A percentile compares a stretch with the other conserved stretches of the same genome.
Conservation (phyloP, 2,888 invertebrate genomes). For the Ichneumoninae sp. region DNA sequence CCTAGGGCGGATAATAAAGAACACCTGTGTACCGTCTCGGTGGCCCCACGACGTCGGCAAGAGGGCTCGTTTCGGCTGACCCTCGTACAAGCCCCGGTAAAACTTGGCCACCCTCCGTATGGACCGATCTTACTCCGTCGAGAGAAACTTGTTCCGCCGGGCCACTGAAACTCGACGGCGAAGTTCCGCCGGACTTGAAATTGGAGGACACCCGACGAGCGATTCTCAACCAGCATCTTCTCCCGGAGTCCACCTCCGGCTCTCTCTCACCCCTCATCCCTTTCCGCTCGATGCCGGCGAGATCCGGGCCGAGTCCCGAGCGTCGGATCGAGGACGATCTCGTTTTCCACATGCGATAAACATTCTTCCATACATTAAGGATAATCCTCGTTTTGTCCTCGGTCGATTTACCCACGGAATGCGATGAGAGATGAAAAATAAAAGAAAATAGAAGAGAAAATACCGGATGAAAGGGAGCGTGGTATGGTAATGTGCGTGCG, state of each 20-base stretch:
- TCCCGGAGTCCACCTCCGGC: slow-evolving; percentile 25
- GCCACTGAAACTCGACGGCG: slow-evolving; percentile 53
- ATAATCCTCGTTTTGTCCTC: neutral
- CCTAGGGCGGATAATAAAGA: slow-evolving; percentile 38
- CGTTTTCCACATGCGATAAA: neutral
- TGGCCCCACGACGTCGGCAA: slow-evolving; percentile 20
- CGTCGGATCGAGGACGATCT: neutral
- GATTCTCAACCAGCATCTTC: slow-evolving; percentile 29
- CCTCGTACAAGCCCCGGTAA: slow-evolving; percentile 30
- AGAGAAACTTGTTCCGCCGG: slow-evolving; percentile 55
- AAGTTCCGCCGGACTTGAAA: slow-evolving; percentile 64
- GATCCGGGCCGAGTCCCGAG: neutral
- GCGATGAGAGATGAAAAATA: neutral
- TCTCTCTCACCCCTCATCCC: slow-evolving; percentile 18
- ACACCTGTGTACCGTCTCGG: slow-evolving; percentile 47
- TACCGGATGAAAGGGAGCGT: neutral
- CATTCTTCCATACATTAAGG: neutral
- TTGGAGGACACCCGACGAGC: slow-evolving; percentile 65
- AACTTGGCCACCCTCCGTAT: slow-evolving; percentile 47
- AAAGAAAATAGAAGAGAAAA: neutral
- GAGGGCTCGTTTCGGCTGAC: slow-evolving; percentile 32
- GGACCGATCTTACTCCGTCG: slow-evolving; percentile 47
- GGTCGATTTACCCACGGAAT: neutral
- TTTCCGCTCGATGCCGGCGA: neutral
- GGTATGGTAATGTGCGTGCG: neutral